Percentiles rank a stretch among this genome's conserved stretches.
These are phyloP conservation scores for Celastrina argiolus DNA, from an alignment of 2,888 invertebrate species.

Conservation along the genomic window DNA sequence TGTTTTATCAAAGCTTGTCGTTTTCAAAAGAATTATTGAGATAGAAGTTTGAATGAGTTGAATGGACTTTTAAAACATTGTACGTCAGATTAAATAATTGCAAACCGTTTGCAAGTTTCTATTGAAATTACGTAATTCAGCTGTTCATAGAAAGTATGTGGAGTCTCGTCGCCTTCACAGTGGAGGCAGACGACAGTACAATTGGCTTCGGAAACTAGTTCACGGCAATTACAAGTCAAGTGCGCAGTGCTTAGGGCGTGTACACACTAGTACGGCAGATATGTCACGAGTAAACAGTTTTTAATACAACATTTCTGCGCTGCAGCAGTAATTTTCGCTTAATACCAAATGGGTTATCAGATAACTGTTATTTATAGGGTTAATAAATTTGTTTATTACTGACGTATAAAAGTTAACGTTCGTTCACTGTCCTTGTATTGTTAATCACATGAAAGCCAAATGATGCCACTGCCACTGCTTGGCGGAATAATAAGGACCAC, in stretches of 20 bases:
- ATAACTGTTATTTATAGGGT: no score
- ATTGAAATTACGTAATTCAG: not conserved
- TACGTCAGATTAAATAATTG: not conserved
- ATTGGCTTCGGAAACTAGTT: conserved; percentile 35
- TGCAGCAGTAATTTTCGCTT: no score
- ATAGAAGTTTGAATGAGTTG: not conserved
- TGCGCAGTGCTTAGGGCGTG: conserved; percentile 15
- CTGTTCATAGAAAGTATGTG: conserved; percentile 22
- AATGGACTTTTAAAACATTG: not conserved
- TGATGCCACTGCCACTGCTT: no score
- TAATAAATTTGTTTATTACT: no score
- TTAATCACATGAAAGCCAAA: no score
- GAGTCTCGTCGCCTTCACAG: conserved; percentile 32
- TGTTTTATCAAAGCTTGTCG: not conserved
- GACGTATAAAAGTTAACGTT: no score
- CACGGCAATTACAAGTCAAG: conserved; percentile 38
- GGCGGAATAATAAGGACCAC: no score
- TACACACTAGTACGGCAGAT: not conserved
- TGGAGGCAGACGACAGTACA: conserved; percentile 36
- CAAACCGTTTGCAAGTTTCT: not conserved
- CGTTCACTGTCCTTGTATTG: no score
- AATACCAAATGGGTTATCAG: no score
- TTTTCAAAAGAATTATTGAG: not conserved
- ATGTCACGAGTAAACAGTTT: no score
- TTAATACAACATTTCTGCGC: no score